A percentile compares a stretch with the other conserved stretches of the same genome.
These are phyloP conservation scores for Brachionus rotundiformis DNA, from an alignment of 1,140 invertebrate genomes.

Conservation along the genomic window DNA sequence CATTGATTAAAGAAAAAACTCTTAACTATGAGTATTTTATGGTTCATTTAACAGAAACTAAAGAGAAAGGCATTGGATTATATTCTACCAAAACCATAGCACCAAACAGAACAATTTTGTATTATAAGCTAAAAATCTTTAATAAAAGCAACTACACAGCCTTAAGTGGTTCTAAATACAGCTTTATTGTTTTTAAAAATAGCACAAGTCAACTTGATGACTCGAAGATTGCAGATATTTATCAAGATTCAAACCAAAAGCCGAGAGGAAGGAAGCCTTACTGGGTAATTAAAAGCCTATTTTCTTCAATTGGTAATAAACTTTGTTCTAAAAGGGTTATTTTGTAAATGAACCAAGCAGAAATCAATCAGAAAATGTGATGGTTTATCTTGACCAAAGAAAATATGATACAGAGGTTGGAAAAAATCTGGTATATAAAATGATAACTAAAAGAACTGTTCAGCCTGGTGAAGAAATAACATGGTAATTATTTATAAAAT, in stretches of 20 bases:
- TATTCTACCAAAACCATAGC: background rate
- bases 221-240: background rate
- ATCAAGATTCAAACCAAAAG: background rate
- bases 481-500: background rate
- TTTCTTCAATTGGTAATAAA: no score
- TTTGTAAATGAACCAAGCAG: background rate
- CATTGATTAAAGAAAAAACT: background rate
- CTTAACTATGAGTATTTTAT: background rate
- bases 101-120: background rate
- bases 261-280: slow-evolving; percentile 13
- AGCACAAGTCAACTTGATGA: background rate
- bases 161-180: background rate
- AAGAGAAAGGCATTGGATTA: background rate
- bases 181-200: background rate
- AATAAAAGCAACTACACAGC: background rate
- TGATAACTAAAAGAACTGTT: background rate
- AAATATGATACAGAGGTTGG: background rate
- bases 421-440: background rate
- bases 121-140: slow-evolving; percentile 23
- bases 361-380: background rate
- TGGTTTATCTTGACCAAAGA: background rate
- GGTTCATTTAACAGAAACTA: background rate
- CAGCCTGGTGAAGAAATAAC: background rate
- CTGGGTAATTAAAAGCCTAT: background rate
- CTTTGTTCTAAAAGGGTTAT: background rate